These are phyloP conservation scores for Labeo calbasu DNA, from an alignment of 2,797 vertebrate genomes.

Conservation along the genomic window DNA sequence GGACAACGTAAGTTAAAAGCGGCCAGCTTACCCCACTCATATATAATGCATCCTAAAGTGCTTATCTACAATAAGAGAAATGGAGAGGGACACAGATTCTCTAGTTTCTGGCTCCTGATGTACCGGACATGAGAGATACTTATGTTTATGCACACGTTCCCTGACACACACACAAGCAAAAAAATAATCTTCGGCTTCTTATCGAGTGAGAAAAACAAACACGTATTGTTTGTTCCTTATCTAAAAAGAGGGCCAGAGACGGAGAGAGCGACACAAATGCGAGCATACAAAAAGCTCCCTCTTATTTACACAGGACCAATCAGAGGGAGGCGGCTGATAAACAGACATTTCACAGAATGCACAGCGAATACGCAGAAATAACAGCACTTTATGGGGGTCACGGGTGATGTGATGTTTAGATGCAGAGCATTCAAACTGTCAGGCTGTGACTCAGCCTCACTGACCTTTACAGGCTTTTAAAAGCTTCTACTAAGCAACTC, in stretches of 20 bases:
- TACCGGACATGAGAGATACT: conserved; percentile 12
- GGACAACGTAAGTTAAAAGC: neutral
- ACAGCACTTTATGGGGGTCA: conserved; percentile 33
- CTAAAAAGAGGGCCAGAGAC: conserved; percentile 17
- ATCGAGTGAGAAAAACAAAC: conserved; percentile 37
- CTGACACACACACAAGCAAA: neutral
- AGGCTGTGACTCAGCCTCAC: conserved; percentile 35
- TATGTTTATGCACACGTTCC: neutral
- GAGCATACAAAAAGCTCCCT: conserved; percentile 14
- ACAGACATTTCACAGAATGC: conserved; percentile 27
- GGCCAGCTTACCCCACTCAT: neutral
- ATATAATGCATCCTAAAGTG: neutral
- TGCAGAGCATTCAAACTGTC: conserved; percentile 29
- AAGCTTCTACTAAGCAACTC: conserved; percentile 38
- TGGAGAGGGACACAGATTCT: neutral
- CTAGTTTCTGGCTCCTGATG: neutral
- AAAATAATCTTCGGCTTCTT: conserved; percentile 69
- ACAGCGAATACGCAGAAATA: conserved; percentile 5
- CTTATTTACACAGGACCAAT: conserved; percentile 37
- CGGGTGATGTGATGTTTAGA: conserved; percentile 41
- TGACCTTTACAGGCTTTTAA: conserved; percentile 48
- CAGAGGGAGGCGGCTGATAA: conserved; percentile 17
- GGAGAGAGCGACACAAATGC: conserved; percentile 13
- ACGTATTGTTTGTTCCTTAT: conserved; percentile 16
- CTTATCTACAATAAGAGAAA: conserved; percentile 28